These are phyloP conservation scores for Phymanthus crucifer DNA, from an alignment of 92 coral and sea anemone genomes.

Conservation along the genomic window DNA sequence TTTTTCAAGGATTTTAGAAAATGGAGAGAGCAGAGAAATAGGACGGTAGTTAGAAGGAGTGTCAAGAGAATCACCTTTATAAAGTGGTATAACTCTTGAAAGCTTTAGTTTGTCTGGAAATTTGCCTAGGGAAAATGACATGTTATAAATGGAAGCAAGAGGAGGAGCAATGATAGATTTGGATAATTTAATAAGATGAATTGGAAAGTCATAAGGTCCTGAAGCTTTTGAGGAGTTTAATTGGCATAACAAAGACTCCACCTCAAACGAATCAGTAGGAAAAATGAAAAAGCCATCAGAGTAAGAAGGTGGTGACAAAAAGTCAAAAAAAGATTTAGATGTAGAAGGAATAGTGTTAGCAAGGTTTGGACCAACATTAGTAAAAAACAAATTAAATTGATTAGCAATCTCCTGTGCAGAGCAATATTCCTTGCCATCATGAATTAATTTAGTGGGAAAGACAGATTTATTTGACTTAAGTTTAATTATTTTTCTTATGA, in stretches of 20 bases:
- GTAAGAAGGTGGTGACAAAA: neutral
- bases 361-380: conserved; percentile 3
- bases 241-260: neutral
- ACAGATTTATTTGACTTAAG: neutral
- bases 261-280: conserved; percentile 8
- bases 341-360: neutral
- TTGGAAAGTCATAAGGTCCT: conserved; percentile 6
- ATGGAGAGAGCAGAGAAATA: neutral
- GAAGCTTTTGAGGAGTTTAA: neutral
- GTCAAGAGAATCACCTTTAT: neutral
- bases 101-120: conserved; percentile 7
- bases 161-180: conserved; percentile 2
- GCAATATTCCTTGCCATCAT: neutral
- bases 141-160: neutral
- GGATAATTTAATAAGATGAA: neutral
- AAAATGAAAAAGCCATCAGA: neutral
- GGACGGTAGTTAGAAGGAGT: neutral
- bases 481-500: conserved; percentile 1
- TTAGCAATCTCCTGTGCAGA: conserved; percentile 8
- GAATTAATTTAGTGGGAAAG: neutral
- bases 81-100: conserved; percentile 7
- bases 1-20: neutral
- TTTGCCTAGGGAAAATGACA: neutral
- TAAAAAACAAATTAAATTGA: neutral
- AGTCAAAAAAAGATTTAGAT: neutral